These are phyloP conservation scores for Spongia lamella DNA, from an alignment of 37 sponge, comb jelly and placozoan genomes.

Conservation along the genomic window DNA sequence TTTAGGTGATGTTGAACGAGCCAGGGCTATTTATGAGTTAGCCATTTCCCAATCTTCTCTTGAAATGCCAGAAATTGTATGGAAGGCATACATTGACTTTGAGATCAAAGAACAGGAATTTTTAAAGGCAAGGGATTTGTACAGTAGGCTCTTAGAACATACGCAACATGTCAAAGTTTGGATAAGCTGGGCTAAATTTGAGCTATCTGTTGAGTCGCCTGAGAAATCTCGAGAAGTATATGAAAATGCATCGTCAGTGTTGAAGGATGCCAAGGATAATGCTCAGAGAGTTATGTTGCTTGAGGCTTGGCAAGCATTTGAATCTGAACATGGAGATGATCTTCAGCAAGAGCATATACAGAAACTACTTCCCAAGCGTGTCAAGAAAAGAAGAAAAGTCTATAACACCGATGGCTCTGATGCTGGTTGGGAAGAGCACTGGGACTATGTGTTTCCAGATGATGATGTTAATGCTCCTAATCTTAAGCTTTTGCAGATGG, in stretches of 20 bases:
- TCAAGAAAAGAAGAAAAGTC: conserved; percentile 93
- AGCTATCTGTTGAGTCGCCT: conserved; percentile 44
- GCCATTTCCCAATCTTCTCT: conserved; percentile 89
- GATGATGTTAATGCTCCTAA: conserved; percentile 74
- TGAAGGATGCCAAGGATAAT: conserved; percentile 34
- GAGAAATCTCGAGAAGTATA: conserved; percentile 51
- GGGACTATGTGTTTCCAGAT: conserved; percentile 99
- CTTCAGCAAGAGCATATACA: conserved; percentile 50
- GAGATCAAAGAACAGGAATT: conserved; percentile 88
- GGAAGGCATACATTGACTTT: conserved; percentile 99
- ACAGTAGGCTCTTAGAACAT: conserved; percentile 82
- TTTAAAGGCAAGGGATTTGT: conserved; percentile 70
- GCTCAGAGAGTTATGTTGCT: conserved; percentile 84
- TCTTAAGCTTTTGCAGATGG: conserved; percentile 94
- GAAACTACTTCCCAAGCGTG: conserved; percentile 74
- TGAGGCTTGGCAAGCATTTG: conserved; percentile 94
- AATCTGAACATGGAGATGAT: conserved; percentile 63
- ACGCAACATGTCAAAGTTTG: conserved; percentile 98
- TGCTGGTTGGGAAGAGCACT: conserved; percentile 98
- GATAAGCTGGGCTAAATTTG: conserved; percentile 93
- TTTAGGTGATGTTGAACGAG: conserved; percentile 83
- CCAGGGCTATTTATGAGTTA: conserved; percentile 90
- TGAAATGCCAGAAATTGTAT: conserved; percentile 98
- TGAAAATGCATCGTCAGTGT: conserved; percentile 54
- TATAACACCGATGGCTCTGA: conserved; percentile 88